These are phyloP conservation scores for Orchesellides sinensis DNA, from an alignment of 2,888 invertebrate species.

Conservation along the genomic window DNA sequence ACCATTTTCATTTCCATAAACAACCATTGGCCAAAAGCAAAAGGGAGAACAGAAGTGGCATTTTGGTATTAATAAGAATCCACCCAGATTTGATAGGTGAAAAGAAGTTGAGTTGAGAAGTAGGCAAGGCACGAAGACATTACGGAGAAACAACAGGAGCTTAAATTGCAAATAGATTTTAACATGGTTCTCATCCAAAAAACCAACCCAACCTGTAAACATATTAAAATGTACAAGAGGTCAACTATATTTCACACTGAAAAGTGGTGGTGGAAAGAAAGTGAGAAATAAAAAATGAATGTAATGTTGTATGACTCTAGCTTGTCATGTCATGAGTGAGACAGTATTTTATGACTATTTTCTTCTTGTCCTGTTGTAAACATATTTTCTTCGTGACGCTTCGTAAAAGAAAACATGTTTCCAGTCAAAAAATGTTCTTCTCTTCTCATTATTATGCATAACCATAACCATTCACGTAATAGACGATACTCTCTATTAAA, in stretches of 20 bases:
- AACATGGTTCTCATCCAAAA: not conserved
- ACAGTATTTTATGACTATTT: slow-evolving; percentile 42
- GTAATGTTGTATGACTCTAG: not conserved
- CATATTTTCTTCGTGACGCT: slow-evolving; percentile 21
- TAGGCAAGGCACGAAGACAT: too few relatives aligned
- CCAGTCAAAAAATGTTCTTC: slow-evolving; percentile 29
- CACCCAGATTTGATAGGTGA: not conserved
- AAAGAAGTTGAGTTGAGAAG: too few relatives aligned
- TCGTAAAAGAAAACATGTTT: slow-evolving; percentile 42
- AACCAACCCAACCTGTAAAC: not conserved
- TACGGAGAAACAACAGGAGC: not conserved
- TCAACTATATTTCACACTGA: slow-evolving; percentile 64
- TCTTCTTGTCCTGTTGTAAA: slow-evolving; percentile 10
- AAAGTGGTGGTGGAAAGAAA: slow-evolving; percentile 30
- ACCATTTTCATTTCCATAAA: slow-evolving; percentile 18
- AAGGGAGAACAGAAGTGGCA: too few relatives aligned
- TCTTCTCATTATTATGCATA: slow-evolving; percentile 42
- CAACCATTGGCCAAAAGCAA: not conserved
- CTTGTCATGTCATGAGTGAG: not conserved
- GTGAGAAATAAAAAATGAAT: slow-evolving; percentile 27
- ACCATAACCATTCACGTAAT: slow-evolving; percentile 21
- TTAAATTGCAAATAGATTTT: not conserved
- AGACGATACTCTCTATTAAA: not conserved
- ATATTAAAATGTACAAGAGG: slow-evolving; percentile 28
- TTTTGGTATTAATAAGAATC: slow-evolving; percentile 1